phyloP scores from a whole-genome alignment of 2,888 invertebrate species.

The Orchesellides sinensis region DNA sequence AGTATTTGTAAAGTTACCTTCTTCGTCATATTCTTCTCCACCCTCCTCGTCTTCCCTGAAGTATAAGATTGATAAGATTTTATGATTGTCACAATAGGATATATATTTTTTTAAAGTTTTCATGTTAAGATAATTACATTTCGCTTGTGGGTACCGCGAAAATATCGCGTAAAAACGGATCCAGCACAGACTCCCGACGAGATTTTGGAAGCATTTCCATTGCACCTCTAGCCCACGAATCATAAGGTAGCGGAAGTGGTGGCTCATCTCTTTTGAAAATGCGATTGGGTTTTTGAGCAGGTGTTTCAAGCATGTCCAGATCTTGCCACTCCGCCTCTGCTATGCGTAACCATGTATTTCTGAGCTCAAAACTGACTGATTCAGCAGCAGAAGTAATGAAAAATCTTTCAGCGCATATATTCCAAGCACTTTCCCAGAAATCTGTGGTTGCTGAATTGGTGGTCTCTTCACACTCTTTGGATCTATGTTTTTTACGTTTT shows the following conservation, averaged over 20 bases:
- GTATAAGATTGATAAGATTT: too few relatives aligned
- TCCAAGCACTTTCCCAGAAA: constrained; percentile 53
- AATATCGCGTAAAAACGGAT: constrained; percentile 46
- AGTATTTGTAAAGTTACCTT: too few relatives aligned
- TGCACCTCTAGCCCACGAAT: constrained; percentile 63
- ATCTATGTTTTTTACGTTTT: neutral
- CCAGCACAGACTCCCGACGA: constrained; percentile 40
- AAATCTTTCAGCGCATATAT: constrained; percentile 61
- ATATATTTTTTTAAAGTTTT: too few relatives aligned
- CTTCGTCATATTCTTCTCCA: too few relatives aligned
- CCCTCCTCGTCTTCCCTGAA: too few relatives aligned
- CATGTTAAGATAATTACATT: too few relatives aligned
- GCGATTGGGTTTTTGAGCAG: neutral
- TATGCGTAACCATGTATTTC: constrained; percentile 64
- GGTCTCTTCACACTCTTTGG: constrained; percentile 4
- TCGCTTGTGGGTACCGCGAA: too few relatives aligned
- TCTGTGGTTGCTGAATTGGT: constrained; percentile 17
- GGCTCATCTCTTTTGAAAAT: constrained; percentile 55
- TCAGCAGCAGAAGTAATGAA: constrained; percentile 43
- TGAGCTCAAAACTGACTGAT: constrained; percentile 38
- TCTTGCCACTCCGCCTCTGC: constrained; percentile 62
- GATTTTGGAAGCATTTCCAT: constrained; percentile 41
- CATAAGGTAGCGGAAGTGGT: constrained; percentile 50
- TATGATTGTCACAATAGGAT: too few relatives aligned
- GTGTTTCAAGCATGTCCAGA: constrained; percentile 24